Evolutionary conservation across 1,140 invertebrate genomes (phyloP).

Genomic region (Ceratosolen solmsi): DNA sequence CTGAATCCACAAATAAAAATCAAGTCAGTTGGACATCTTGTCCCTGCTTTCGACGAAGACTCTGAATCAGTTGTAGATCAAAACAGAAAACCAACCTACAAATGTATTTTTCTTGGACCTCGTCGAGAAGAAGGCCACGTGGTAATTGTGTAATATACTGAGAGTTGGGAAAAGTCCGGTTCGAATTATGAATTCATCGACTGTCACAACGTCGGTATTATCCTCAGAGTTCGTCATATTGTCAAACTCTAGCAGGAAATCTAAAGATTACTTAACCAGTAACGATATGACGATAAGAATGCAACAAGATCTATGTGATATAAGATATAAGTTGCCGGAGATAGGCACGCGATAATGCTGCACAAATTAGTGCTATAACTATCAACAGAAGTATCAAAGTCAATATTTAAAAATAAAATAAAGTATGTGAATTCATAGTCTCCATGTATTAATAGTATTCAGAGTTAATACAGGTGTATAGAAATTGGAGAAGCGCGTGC

Average conservation of each 20-base stretch:
- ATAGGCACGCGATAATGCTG: not conserved
- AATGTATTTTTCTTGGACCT: not conserved
- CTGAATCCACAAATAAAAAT: slow-evolving; percentile 40
- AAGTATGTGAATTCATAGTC: slow-evolving; percentile 6
- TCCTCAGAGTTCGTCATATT: not conserved
- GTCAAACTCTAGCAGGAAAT: not conserved
- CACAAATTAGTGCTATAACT: not conserved
- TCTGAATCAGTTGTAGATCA: slow-evolving; percentile 12
- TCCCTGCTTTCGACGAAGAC: slow-evolving; percentile 33
- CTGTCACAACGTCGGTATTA: not conserved
- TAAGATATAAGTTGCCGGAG: slow-evolving; percentile 25
- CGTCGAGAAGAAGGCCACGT: not conserved
- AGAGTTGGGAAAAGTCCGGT: not conserved
- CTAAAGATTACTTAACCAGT: not conserved
- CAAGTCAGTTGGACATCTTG: slow-evolving; percentile 28
- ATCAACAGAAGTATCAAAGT: not conserved
- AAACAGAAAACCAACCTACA: not conserved
- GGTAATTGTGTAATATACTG: not conserved
- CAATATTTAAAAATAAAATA: not conserved
- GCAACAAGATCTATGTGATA: slow-evolving; percentile 30
- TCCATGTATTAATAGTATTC: not conserved
- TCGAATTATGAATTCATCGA: not conserved
- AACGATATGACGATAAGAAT: not conserved
- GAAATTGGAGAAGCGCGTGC: not conserved
- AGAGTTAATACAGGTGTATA: not conserved